Base-by-base conservation (phyloP, 2,113 vertebrate genomes). In the Phalacrocorax pelagicus region DNA sequence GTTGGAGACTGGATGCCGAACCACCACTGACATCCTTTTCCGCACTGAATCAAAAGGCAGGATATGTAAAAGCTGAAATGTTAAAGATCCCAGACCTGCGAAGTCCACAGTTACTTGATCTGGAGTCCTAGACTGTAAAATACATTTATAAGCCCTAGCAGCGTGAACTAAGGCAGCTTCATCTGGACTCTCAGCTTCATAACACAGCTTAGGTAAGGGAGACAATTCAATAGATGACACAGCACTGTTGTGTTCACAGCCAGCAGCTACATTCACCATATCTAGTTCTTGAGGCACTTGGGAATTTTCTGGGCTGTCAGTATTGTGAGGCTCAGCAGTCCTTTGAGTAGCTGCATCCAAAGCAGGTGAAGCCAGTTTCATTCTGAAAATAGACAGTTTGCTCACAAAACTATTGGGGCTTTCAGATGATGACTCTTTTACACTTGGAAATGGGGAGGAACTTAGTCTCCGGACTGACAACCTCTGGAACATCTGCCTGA, bases 11-110 rank as follows among this genome's bases (percentile, higher is more conserved):
- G 99, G 99, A 89, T 99, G 99, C 24, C 99, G 98, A 86, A 99
- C 98, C 72, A 99, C 99, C 30, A 99, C 99, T 0, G 99, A 99
- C 99, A 99, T 99, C 81, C 98, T 98, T 92, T 99, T 99, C 49
- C 99, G 98, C 55, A 98, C 94, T 3, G 99, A 99, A 95, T 99
- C 99, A 38, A 99, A 99, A 46, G 99, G 99, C 83, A 99, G 96
- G 86, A 99, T 91, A 72, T 99, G 99, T 11, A 99, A 96, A 52
- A 99, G 98, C 40, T 98, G 98, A 83, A 99, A 98, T 0, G 95
- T 97, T 84, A 99, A 96, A 17, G 97, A 95, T 11, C 99, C 99
- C 38, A 99, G 71, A 46, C 98, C 98, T 6, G 98, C 97, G 1
- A 99, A 96, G n/a, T 99, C 98, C 90, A 99, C 98, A 44, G 98